These are phyloP conservation scores for Onthophagus sagittarius DNA, from an alignment of 2,888 invertebrate species.

Conservation along the genomic window DNA sequence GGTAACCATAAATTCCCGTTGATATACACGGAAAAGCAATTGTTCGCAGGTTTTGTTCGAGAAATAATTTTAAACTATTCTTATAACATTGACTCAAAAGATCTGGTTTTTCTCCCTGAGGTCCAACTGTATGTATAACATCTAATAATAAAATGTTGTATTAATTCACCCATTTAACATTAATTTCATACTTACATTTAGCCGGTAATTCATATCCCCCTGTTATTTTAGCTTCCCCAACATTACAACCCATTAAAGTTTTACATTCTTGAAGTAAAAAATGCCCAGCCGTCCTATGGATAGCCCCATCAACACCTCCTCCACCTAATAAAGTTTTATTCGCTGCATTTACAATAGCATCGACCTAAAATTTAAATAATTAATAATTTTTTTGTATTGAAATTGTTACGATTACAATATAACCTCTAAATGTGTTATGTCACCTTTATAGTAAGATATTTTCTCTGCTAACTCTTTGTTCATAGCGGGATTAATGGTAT, in stretches of 20 bases:
- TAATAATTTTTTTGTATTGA: neutral
- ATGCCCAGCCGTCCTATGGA: conserved; percentile 76
- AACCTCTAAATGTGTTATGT: conserved; percentile 77
- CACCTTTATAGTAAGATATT: conserved; percentile 69
- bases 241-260: conserved; percentile 67
- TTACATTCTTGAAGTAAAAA: conserved; percentile 65
- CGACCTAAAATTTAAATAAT: conserved; percentile 53
- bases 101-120: conserved; percentile 65
- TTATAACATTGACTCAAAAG: conserved; percentile 67
- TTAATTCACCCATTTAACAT: neutral
- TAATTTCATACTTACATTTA: conserved; percentile 61
- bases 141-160: conserved; percentile 54
- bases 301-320: conserved; percentile 89
- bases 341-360: conserved; percentile 89
- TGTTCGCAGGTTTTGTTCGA: conserved; percentile 56
- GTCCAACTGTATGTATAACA: conserved; percentile 88
- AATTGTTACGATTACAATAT: neutral
- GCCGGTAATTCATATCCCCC: conserved; percentile 79
- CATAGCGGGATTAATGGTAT: conserved; percentile 45
- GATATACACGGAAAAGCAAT: conserved; percentile 89
- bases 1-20: conserved; percentile 89
- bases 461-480: conserved; percentile 55
- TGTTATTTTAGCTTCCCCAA: conserved; percentile 82
- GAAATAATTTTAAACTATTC: conserved; percentile 58
- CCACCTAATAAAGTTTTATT: conserved; percentile 73